Base-by-base conservation (phyloP, 1,140 invertebrate genomes). In the Micrasema minimum region DNA sequence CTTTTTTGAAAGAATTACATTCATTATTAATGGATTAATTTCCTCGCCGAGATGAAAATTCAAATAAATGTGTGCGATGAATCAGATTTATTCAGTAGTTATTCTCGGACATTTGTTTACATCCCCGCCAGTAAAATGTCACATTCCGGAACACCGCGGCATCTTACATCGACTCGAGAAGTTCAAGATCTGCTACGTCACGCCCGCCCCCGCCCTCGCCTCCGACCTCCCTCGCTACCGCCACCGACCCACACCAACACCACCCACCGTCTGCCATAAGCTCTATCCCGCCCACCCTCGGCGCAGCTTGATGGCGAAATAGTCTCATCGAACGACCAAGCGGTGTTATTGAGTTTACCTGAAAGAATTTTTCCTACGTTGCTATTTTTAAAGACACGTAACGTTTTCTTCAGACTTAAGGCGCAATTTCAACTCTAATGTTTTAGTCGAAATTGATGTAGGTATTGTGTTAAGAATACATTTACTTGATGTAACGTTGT, bases 121-220 rank as follows among this genome's bases (percentile, higher is more conserved):
- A 22, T 22, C 18, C 48, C 48, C 18, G 22, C 20, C 20, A 20
- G 20, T 51, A 2, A 22, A 22, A 51, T 22, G 14, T 59, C 37
- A 59, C 14, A 59, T 59, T 38, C 35, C 31, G 16, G 4, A 59
- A 4, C 53, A 12, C 53, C 10, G 35, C 18, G 53, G 31, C 53
- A 38, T 59, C 35, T 59, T 31, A 41, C 55, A 11, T 53, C 23
- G 7, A 37, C 38, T 35, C 16, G 10, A 14, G 9, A 66, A 50
- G 43, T 50, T 66, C 45, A 66, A 66, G 46, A 66, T 37, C 16
- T 48, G 41, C 45, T 66, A 66, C 62, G 62, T 66, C 62, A 66
- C 26, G 10, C n/a, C 16, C 14, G 31, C 14, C 7, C 18, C 55
- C 37, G 2, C 37, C 35, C 16, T 23, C 12, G 22, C 12, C 12